Conservation (phyloP, 2,113 vertebrate genomes). For the Regulus satrapa region DNA sequence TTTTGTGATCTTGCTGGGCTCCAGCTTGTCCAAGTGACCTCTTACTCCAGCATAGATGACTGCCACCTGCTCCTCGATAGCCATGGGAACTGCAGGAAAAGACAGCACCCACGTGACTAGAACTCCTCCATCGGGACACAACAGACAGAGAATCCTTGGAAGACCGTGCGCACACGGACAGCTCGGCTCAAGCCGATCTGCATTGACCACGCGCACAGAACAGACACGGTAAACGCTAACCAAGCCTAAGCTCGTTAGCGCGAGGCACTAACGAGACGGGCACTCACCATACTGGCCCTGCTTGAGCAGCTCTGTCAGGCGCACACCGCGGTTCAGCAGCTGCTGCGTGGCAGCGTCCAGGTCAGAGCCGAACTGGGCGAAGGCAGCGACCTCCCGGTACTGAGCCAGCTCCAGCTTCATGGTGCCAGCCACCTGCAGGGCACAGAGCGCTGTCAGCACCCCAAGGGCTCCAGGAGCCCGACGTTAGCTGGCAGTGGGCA, state of each 20-base stretch:
- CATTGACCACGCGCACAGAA: accelerated
- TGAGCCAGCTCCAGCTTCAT: slow-evolving; percentile 98
- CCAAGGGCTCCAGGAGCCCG: too few relatives aligned
- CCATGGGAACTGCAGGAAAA: slow-evolving; percentile 86
- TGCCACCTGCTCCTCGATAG: slow-evolving; percentile 96
- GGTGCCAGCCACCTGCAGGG: slow-evolving; percentile 89
- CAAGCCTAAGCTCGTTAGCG: accelerated
- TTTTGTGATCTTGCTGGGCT: slow-evolving; percentile 96
- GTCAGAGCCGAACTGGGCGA: slow-evolving; percentile 97
- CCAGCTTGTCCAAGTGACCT: slow-evolving; percentile 95
- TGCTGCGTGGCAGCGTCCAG: slow-evolving; percentile 96
- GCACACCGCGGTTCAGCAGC: slow-evolving; percentile 91
- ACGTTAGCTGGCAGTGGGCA: not conserved
- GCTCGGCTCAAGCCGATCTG: accelerated
- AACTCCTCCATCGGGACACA: not conserved
- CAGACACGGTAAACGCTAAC: accelerated
- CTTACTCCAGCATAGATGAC: slow-evolving; percentile 97
- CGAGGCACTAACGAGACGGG: accelerated
- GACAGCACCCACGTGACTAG: not conserved
- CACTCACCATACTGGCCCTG: slow-evolving; percentile 95
- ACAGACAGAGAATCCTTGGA: not conserved
- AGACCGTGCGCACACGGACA: accelerated
- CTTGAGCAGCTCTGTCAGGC: slow-evolving; percentile 94
- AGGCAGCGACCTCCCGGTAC: slow-evolving; percentile 96
- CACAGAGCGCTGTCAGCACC: too few relatives aligned